Evolutionary conservation across 1,140 invertebrate genomes (phyloP).

Genomic region (Kradibia gibbosae): DNA sequence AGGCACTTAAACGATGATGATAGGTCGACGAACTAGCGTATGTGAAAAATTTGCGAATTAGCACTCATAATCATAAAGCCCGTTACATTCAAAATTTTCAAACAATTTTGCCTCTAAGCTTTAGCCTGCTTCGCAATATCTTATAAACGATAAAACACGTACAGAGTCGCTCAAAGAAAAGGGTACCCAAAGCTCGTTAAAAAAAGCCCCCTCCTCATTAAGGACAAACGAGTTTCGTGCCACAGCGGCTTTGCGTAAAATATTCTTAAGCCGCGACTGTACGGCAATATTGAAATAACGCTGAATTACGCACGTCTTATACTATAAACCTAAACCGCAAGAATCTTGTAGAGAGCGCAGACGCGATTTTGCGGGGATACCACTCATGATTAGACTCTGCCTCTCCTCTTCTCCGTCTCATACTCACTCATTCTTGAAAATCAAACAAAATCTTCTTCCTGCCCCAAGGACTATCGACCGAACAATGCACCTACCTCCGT

Average conservation of each 20-base stretch:
- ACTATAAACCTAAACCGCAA: conserved; percentile 44
- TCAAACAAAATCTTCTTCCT: conserved; percentile 33
- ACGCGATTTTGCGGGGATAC: not conserved
- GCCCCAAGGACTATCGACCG: not conserved
- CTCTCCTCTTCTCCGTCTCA: not conserved
- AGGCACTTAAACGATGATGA: not conserved
- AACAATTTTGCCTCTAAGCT: conserved; percentile 1
- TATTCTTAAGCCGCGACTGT: not conserved
- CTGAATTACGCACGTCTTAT: conserved; percentile 45
- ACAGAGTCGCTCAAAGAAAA: not conserved
- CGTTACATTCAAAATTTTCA: conserved; percentile 33
- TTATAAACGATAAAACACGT: conserved; percentile 22
- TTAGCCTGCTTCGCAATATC: not conserved
- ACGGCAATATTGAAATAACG: conserved; percentile 39
- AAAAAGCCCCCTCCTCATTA: conserved; percentile 38
- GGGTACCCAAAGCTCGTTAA: conserved; percentile 33
- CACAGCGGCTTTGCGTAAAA: conserved; percentile 1
- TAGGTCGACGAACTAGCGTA: not conserved
- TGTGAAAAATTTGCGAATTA: conserved; percentile 11
- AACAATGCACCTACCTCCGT: not conserved
- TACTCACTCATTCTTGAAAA: conserved; percentile 3
- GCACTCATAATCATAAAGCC: conserved; percentile 6
- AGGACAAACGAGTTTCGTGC: conserved; percentile 38
- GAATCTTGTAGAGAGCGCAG: conserved; percentile 12
- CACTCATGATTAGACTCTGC: conserved; percentile 7